These are phyloP conservation scores for Lutraria lutraria DNA, from an alignment of 2,888 invertebrate genomes.

Conservation along the genomic window DNA sequence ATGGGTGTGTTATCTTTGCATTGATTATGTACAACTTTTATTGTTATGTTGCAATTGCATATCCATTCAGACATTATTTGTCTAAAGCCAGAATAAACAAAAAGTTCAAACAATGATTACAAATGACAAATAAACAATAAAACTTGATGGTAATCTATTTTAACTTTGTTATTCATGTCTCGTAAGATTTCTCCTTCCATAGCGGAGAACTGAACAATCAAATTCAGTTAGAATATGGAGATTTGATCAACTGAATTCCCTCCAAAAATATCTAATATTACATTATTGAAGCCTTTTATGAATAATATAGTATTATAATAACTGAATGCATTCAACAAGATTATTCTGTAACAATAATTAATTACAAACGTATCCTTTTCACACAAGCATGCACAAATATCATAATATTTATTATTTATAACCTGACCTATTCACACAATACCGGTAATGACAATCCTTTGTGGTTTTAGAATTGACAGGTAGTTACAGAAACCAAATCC, in stretches of 20 bases:
- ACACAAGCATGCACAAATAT: no score
- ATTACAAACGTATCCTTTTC: no score
- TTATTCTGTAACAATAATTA: no score
- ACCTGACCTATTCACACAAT: no score
- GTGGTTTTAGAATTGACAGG: not conserved
- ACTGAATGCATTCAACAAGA: no score
- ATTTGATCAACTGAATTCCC: not conserved
- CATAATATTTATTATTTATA: no score
- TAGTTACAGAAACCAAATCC: not conserved
- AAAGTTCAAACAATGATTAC: not conserved
- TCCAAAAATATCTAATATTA: no score
- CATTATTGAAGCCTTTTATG: no score
- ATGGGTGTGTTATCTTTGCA: not conserved
- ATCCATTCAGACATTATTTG: slow-evolving; percentile 3
- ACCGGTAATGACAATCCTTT: no score
- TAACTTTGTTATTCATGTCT: not conserved
- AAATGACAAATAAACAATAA: slow-evolving; percentile 6
- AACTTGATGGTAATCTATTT: not conserved
- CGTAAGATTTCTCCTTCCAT: not conserved
- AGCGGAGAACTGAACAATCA: not conserved
- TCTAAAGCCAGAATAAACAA: not conserved
- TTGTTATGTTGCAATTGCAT: not conserved
- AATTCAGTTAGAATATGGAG: not conserved
- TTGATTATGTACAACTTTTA: not conserved
- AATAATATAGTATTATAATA: no score